phyloP scores from a whole-genome alignment of 2,113 vertebrate species.

The Pelecanoides urinatrix region DNA sequence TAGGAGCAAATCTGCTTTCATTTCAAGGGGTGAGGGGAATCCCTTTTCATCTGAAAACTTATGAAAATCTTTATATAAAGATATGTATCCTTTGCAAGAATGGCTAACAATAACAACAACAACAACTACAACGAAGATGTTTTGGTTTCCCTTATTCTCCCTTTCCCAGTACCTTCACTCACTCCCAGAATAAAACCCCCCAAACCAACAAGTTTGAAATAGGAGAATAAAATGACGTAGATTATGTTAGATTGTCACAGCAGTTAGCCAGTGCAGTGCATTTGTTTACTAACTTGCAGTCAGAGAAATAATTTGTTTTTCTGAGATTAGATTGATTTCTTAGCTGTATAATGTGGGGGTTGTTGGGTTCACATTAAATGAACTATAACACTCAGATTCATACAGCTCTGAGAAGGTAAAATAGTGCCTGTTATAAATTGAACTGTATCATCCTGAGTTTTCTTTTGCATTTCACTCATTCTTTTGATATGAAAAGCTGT shows the following conservation, averaged over 20 bases:
- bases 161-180: background rate
- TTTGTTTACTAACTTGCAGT: background rate
- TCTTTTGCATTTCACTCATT: background rate
- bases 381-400: background rate
- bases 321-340: background rate
- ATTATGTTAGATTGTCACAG: background rate
- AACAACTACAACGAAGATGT: background rate
- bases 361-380: background rate
- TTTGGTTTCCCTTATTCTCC: background rate
- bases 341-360: background rate
- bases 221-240: background rate
- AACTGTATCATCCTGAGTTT: background rate
- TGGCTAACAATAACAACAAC: background rate
- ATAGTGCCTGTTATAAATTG: background rate
- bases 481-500: background rate
- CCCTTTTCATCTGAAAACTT: background rate
- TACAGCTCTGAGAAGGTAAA: background rate
- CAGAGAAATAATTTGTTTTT: background rate
- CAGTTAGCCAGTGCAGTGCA: no score
- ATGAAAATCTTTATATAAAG: background rate
- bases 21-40: background rate
- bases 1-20: background rate
- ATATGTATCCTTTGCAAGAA: background rate
- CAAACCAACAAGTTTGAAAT: background rate
- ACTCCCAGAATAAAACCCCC: background rate